Percentiles rank a stretch among this genome's conserved stretches.
Evolutionary conservation across 1,140 invertebrate genomes (phyloP).

Genomic region (Drosophila bocki): DNA sequence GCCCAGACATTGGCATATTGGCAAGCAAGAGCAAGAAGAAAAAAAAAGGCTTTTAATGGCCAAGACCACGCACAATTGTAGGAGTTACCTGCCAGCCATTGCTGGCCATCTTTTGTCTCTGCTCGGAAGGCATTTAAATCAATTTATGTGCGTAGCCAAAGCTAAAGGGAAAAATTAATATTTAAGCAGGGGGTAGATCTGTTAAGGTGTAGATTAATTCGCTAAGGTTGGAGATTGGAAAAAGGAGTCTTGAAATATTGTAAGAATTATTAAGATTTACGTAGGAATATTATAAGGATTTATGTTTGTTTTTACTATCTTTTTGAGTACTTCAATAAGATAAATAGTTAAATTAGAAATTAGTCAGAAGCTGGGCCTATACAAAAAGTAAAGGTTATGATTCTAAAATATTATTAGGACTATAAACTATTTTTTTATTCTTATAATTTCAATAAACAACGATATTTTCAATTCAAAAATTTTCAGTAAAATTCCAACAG

Average conservation of each 20-base stretch:
- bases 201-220: not conserved
- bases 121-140: constrained; percentile 53
- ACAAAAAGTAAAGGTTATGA: not conserved
- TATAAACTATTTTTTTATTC: too few species aligned
- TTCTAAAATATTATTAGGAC: not conserved
- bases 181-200: constrained; percentile 6
- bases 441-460: too few species aligned
- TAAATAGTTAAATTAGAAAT: not conserved
- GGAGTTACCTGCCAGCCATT: constrained; percentile 37
- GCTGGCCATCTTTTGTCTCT: constrained; percentile 15
- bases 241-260: not conserved
- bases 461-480: too few species aligned
- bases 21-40: constrained; percentile 3
- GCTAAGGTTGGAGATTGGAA: not conserved
- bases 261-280: not conserved
- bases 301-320: not conserved
- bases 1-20: constrained; percentile 33
- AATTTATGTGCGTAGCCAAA: constrained; percentile 33
- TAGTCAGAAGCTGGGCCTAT: not conserved
- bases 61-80: constrained; percentile 71
- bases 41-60: constrained; percentile 46
- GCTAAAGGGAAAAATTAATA: not conserved
- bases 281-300: not conserved
- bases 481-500: fast-evolving
- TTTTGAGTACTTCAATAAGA: not conserved